A percentile compares a stretch with the other conserved stretches of the same genome.
These are phyloP conservation scores for Morinoia aosen DNA, from an alignment of 2,888 invertebrate genomes.

Conservation along the genomic window DNA sequence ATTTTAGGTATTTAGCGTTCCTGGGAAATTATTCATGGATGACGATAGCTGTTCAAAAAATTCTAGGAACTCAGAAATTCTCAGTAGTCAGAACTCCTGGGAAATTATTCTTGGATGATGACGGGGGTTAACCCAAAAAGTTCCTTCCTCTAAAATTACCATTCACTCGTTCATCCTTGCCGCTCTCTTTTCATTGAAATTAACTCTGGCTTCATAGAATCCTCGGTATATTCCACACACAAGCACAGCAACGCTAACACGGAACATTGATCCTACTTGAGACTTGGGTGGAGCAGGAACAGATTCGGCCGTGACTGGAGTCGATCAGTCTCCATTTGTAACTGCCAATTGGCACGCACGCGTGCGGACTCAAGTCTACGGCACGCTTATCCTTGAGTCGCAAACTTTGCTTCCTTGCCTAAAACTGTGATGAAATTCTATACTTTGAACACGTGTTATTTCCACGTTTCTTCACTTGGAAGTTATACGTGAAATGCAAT, in stretches of 20 bases:
- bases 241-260: neutral
- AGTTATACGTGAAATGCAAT: too few relatives aligned
- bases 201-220: too few relatives aligned
- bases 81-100: too few relatives aligned
- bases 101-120: too few relatives aligned
- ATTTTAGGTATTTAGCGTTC: too few relatives aligned
- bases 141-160: too few relatives aligned
- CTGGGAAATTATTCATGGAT: too few relatives aligned
- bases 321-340: conserved; percentile 17
- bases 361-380: neutral
- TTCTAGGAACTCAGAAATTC: too few relatives aligned
- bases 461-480: neutral
- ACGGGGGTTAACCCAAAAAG: too few relatives aligned
- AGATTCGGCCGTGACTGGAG: neutral
- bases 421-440: neutral
- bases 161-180: too few relatives aligned
- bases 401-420: neutral
- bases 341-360: neutral
- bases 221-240: neutral
- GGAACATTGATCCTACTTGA: neutral
- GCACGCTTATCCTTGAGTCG: neutral
- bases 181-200: too few relatives aligned
- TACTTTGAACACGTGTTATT: neutral
- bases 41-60: too few relatives aligned
- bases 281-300: neutral